These are phyloP conservation scores for Magallana gigas DNA, from an alignment of 1,140 invertebrate species.

Conservation along the genomic window DNA sequence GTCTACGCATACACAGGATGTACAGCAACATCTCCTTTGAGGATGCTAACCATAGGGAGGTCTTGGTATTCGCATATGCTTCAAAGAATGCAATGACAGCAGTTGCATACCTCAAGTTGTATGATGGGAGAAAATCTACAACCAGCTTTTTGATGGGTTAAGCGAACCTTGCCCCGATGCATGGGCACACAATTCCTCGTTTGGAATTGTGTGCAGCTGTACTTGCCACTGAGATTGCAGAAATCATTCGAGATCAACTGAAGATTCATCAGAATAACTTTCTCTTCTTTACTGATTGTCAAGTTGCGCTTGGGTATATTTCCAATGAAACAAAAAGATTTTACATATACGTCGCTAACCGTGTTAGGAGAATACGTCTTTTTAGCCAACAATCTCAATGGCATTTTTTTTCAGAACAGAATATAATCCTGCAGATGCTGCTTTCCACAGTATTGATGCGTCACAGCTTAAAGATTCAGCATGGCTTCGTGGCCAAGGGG, in stretches of 20 bases:
- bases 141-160: conserved; percentile 43
- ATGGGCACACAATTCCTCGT: conserved; percentile 54
- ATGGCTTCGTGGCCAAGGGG: conserved; percentile 25
- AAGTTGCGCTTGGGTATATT: conserved; percentile 46
- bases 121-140: neutral
- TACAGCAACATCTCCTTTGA: conserved; percentile 31
- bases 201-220: conserved; percentile 56
- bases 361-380: conserved; percentile 41
- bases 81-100: conserved; percentile 52
- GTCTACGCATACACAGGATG: conserved; percentile 34
- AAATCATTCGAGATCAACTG: conserved; percentile 41
- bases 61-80: conserved; percentile 43
- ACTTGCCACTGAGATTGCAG: conserved; percentile 37
- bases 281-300: conserved; percentile 44
- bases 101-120: conserved; percentile 41
- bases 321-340: conserved; percentile 43
- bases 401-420: conserved; percentile 41
- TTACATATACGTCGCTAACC: conserved; percentile 39
- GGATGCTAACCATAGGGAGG: conserved; percentile 73
- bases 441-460: conserved; percentile 26
- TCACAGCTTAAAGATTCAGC: neutral
- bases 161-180: conserved; percentile 42
- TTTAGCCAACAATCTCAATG: conserved; percentile 39
- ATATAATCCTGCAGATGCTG: conserved; percentile 46
- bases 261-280: conserved; percentile 23